These are phyloP conservation scores for Sorex araneus DNA, from an alignment of 2,113 vertebrate species.

Conservation along the genomic window DNA sequence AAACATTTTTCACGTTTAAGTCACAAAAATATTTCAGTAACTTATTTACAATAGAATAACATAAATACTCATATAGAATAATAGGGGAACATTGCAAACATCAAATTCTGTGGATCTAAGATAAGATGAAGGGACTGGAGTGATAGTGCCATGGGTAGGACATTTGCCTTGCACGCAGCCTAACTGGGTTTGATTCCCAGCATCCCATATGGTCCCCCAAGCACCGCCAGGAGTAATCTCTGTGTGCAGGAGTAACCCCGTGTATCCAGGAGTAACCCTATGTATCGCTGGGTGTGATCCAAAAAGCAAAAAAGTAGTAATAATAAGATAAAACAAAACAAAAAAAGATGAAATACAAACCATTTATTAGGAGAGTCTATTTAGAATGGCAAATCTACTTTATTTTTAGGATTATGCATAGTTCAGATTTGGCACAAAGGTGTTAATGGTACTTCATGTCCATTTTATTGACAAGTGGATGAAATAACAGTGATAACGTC, in stretches of 20 bases:
- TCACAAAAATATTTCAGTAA: neutral
- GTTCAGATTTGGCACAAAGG: neutral
- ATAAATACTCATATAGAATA: neutral
- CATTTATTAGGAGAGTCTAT: neutral
- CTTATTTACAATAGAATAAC: neutral
- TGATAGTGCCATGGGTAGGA: no score
- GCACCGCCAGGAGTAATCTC: no score
- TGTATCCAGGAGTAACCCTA: no score
- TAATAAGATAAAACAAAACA: neutral
- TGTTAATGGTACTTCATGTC: neutral
- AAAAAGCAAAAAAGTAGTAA: no score
- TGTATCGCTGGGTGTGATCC: no score
- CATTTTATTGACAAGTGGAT: slow-evolving; percentile 6
- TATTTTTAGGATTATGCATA: neutral
- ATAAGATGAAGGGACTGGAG: neutral
- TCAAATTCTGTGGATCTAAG: neutral
- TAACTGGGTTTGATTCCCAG: no score
- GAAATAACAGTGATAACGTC: neutral
- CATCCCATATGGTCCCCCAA: no score
- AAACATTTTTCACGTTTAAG: neutral
- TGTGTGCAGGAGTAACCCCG: no score
- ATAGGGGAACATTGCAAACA: neutral
- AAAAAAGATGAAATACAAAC: neutral
- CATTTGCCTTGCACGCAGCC: no score
- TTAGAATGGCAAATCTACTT: neutral